A percentile compares a stretch with the other conserved stretches of the same genome.
Conservation (phyloP, 2,797 vertebrate species). For the Sphenodon punctatus region DNA sequence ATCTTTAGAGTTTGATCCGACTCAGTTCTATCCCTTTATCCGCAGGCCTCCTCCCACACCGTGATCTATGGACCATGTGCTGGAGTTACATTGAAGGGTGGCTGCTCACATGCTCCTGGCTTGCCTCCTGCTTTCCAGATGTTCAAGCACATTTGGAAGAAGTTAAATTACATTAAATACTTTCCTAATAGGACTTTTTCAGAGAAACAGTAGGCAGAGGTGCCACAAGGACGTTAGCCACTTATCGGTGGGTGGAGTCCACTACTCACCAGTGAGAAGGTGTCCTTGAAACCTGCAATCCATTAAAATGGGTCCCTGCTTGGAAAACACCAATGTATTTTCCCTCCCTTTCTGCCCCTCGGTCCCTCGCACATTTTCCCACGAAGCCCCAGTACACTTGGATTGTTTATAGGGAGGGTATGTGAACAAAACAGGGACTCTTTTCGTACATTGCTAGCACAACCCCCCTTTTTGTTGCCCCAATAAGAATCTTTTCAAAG, state of each 20-base stretch:
- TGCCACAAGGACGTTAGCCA: neutral
- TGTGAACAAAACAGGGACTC: too few relatives aligned
- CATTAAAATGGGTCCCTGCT: neutral
- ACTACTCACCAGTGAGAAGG: neutral
- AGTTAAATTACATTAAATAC: neutral
- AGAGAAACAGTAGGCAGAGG: neutral
- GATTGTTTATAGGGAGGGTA: neutral
- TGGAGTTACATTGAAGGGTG: neutral
- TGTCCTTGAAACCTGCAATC: neutral
- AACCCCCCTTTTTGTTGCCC: neutral
- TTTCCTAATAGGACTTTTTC: neutral
- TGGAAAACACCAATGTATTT: too few relatives aligned
- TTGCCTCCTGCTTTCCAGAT: neutral
- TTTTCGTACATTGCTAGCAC: too few relatives aligned
- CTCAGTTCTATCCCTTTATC: neutral
- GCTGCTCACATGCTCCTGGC: neutral
- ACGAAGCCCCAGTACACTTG: neutral
- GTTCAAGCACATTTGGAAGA: neutral
- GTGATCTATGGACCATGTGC: accelerated
- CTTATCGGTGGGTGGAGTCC: neutral
- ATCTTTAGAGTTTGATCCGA: neutral
- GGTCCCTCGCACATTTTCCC: neutral
- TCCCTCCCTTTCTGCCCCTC: neutral
- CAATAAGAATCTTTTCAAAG: neutral
- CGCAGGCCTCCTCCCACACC: neutral